Base-by-base conservation (phyloP, 2,888 invertebrate species). In the Corythucha ciliata region DNA sequence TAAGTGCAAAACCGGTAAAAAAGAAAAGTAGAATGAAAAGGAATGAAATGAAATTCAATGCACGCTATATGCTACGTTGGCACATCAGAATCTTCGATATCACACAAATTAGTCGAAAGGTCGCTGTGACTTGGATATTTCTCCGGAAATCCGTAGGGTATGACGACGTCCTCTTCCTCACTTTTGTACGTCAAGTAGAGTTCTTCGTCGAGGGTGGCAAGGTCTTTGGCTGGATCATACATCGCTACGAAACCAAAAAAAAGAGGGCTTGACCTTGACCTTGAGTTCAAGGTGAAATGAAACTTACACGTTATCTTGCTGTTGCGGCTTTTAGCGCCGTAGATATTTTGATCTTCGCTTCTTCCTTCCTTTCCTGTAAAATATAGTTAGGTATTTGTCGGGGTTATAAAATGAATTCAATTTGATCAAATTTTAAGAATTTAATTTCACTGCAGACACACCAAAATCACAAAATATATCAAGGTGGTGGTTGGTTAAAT, bases 51-150 rank as follows among this genome's bases (percentile, higher is more conserved):
- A 48, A 47, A 46, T 47, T 48, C 16, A 57, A 60, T 53, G 45
- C 56, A 53, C 53, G 54, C 59, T 59, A 59, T 54, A 53, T 54
- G 54, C 59, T 59, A 59, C 55, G 59, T 57, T 56, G 59, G 58
- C 56, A 59, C 59, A 27, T 63, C 63, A 7, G 63, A 60, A 52
- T 87, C 87, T 70, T 91, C 91, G 65, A 93, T 89, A 74, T 92
- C 92, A 74, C 92, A 92, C 58, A 92, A 75, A 67, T 83, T 81
- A 47, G 85, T 81, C 47, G 91, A 91, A 61, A 89, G 74, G 70
- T 89, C 88, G 70, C 91, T 89, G 68, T 82, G 81, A 62, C 89
- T 89, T 58, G 85, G 84, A 69, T 83, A 68, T 60, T 69, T 68
- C 62, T 65, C 64, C 59, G 72, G 72, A 60, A 73, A 73, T 63